Evolutionary conservation across 2,113 vertebrate species (phyloP), one percentile per base, ranked within the genome.

Genomic region (Hydrochoerus hydrochaeris): DNA sequence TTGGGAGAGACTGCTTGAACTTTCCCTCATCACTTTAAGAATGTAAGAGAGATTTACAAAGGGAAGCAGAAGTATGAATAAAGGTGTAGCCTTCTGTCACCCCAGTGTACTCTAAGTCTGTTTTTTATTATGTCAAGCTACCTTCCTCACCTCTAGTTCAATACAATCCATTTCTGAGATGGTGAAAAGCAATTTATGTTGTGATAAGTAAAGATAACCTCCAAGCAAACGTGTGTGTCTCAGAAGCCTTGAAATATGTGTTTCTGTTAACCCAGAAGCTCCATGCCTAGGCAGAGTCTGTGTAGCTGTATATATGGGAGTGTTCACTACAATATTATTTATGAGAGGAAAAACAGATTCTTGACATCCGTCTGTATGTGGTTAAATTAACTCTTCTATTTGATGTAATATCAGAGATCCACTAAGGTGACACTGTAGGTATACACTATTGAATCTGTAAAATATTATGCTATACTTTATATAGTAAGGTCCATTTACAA

Each of bases 171-270:
- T 60, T 24, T 95, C 41, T 90, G 67, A 57, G 58, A 11, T 75
- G 88, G 67, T 89, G 17, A 86, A 90, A 85, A 81, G 22, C 75
- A 95, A 60, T 84, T 86, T 92, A 49, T 80, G 75, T 10, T 81
- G 11, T 93, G 44, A 69, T 13, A 35, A 78, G 46, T 54, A 87
- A 95, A 87, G 20, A 41, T 91, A 30, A 69, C 11, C n/a, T 90
- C 10, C 20, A 62, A 93, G 81, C 13, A 49, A 89, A 30, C 41
- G 67, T 80, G 35, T 67, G 83, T 84, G 67, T 81, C 44, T 78
- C 44, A 85, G 54, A 87, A 80, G 4, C 73, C 41, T 81, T 77
- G 44, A 80, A 87, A 85, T 87, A 58, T 14, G 1, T 30, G 65
- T 90, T 92, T 73, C 30, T 77, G 22, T 44, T 82, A 58, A 30